Evolutionary conservation across 2,113 vertebrate species (phyloP).

Genomic region (Dinomys branickii): DNA sequence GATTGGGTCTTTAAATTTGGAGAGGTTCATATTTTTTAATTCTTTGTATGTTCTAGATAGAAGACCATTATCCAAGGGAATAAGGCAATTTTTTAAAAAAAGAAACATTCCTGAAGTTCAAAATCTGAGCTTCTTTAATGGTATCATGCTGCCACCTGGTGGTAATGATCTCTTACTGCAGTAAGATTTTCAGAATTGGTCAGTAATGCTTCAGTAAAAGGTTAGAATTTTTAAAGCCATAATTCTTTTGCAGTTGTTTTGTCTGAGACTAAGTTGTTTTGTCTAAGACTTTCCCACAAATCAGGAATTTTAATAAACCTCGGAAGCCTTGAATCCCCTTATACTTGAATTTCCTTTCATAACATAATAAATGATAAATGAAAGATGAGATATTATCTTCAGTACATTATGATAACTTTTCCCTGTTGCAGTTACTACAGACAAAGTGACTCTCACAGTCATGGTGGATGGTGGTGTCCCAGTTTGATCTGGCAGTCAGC

Average conservation of each 20-base stretch:
- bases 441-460: background rate
- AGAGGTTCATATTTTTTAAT: no score
- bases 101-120: background rate
- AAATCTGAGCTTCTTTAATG: slow-evolving; percentile 26
- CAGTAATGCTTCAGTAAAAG: background rate
- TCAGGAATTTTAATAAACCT: background rate
- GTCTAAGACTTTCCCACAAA: background rate
- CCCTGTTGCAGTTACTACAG: background rate
- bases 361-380: background rate
- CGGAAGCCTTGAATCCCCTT: background rate
- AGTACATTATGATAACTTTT: background rate
- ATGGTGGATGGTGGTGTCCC: no score
- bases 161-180: slow-evolving; percentile 40
- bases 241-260: slow-evolving; percentile 26
- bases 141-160: slow-evolving; percentile 78
- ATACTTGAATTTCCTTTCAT: background rate
- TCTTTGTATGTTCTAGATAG: no score
- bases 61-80: no score
- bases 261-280: slow-evolving; percentile 20
- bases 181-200: background rate
- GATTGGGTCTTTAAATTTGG: no score
- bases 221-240: background rate
- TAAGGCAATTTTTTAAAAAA: background rate
- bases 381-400: background rate
- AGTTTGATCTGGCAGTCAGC: background rate